These are phyloP conservation scores for Hemiscyllium ocellatum DNA, from an alignment of 2,113 vertebrate species.

Conservation along the genomic window DNA sequence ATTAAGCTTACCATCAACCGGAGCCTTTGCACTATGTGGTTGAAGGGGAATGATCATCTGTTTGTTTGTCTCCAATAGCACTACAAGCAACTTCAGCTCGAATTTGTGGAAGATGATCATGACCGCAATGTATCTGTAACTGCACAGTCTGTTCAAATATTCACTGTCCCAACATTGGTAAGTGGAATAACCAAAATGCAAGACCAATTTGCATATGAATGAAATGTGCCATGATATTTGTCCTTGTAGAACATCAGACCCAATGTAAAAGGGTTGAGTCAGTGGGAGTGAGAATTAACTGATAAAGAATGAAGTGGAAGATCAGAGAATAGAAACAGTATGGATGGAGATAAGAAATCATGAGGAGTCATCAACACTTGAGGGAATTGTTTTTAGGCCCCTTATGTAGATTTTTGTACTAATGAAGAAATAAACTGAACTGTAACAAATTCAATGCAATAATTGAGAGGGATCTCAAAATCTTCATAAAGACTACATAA, in stretches of 20 bases:
- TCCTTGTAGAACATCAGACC: not conserved
- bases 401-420: too few relatives aligned
- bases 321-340: too few relatives aligned
- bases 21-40: not conserved
- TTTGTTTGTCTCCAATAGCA: slow-evolving; percentile 59
- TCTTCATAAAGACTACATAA: too few relatives aligned
- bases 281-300: not conserved
- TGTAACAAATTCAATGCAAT: too few relatives aligned
- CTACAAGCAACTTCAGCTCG: slow-evolving; percentile 84
- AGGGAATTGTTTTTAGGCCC: too few relatives aligned
- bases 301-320: not conserved
- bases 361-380: too few relatives aligned
- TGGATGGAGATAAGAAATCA: too few relatives aligned
- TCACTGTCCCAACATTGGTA: slow-evolving; percentile 94
- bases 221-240: not conserved
- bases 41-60: not conserved
- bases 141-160: slow-evolving; percentile 91
- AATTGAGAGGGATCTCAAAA: too few relatives aligned
- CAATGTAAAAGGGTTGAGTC: not conserved
- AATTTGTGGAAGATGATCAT: slow-evolving; percentile 89
- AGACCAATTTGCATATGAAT: too few relatives aligned
- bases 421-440: too few relatives aligned
- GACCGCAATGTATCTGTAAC: slow-evolving; percentile 88
- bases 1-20: not conserved
- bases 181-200: slow-evolving; percentile 43